Base-by-base conservation (phyloP, 2,113 vertebrate genomes). In the Oryzias curvinotus region DNA sequence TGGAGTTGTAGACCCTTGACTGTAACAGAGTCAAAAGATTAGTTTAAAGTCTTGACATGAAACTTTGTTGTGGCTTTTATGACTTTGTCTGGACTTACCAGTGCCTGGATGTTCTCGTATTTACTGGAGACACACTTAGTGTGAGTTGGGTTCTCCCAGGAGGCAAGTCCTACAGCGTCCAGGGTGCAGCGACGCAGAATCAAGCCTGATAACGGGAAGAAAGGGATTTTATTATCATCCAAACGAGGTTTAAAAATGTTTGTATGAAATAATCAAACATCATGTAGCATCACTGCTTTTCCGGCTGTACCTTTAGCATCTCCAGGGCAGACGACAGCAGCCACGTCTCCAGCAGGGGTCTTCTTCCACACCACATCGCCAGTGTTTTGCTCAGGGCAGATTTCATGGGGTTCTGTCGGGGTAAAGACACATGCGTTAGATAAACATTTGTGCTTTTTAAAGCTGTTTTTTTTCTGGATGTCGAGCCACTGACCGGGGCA, bases 81-180 rank as follows among this genome's bases (percentile, higher is more conserved):
- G 16, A 18, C 28, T 43, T 26, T 63, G 58, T n/a, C 4, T 19
- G 52, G 52, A 43, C 94, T 92, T 86, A 98, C 96, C 96, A 97
- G 92, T 77, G 90, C 94, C 81, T 96, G 95, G 84, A 99, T 95
- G 83, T 94, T 95, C 61, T 94, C 91, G 75, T 98, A 98, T 90
- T 96, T 94, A 13, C 95, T 96, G 81, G 97, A 98, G 77, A 99
- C 89, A 53, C 97, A 99, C 76, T 96, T 95, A 84, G 94, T 88
- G 68, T 98, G 93, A n/a, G 94, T 96, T 16, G 97, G 96, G n/a
- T 85, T 91, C 47, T 95, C 96, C 97, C 97, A 99, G 60, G 91
- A 96, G n/a, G 97, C 97, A 0, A 96, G 91, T 2, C 96, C 96
- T 5, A 95, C 93, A 58, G 96, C 96, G 16, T 96, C 96, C 61